Evolutionary conservation across 2,113 vertebrate species (phyloP), one percentile per base, ranked within the genome.

Genomic region (Conger conger): DNA sequence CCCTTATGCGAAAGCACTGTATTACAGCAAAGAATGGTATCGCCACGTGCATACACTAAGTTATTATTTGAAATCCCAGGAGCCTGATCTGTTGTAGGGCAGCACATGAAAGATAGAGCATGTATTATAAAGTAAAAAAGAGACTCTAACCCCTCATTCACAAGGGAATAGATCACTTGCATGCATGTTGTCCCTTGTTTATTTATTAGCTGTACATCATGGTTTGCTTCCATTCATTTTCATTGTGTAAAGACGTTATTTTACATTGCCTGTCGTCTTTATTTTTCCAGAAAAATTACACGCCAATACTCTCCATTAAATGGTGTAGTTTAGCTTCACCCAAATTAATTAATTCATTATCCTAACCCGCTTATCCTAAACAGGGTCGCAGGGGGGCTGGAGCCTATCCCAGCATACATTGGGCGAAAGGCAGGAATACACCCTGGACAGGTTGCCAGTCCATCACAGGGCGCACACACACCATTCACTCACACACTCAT

Each of bases 1-100:
- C 73, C 68, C 84, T 57, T 23, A 53, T 38, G 35, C 37, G 38
- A 63, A 82, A 82, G 63, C 53, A 54, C 68, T 84, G 45, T 84
- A 78, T 86, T 86, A 82, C 35, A 45, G 57, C 35, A 50, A 33
- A 68, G 76, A 45, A 68, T 85, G 80, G 82, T 50, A 77, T 73
- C 42, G 50, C 35, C 63, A 16, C 37, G 30, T 82, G 68, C 42
- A 77, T 85, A 42, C 23, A 76, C 27, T 86, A 57, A 63, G 36
- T 5, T 77, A 76, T 82, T 38, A 33, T 8, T 76, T 54, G 37
- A 86, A 57, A 82, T 77, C 68, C 45, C 80, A 76, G 20, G 30
- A 53, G 33, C 50, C 27, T 15, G 54, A 42, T 20, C 35, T n/a
- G 35, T 81, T 40, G n/a, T 35, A 81, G 30, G 38, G 79, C 11